Conservation (phyloP, 1,140 invertebrate genomes). For the Drosophila nigromelanica region DNA sequence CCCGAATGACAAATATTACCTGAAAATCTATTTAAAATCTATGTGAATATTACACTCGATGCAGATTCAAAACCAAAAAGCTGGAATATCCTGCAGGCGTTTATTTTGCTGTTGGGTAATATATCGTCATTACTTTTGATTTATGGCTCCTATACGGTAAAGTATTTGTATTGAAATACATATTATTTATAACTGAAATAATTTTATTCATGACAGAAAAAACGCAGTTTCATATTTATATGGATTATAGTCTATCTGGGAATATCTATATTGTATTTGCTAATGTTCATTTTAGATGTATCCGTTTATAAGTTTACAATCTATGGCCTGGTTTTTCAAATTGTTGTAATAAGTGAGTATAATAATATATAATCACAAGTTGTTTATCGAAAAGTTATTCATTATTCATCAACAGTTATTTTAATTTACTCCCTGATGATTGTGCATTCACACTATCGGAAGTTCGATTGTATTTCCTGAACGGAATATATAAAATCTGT, state of each 20-base stretch:
- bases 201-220: slow-evolving; percentile 13
- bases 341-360: neutral
- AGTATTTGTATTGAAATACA: neutral
- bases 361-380: no score
- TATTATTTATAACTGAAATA: neutral
- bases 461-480: slow-evolving; percentile 1
- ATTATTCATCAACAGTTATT: slow-evolving; percentile 7
- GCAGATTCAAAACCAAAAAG: neutral
- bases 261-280: slow-evolving; percentile 18
- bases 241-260: slow-evolving; percentile 35
- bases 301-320: neutral
- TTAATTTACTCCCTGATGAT: slow-evolving; percentile 34
- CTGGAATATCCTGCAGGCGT: slow-evolving; percentile 36
- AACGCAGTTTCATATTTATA: slow-evolving; percentile 23
- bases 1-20: neutral
- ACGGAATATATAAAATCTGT: no score
- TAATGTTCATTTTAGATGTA: slow-evolving; percentile 15
- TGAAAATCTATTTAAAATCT: neutral
- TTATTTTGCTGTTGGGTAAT: slow-evolving; percentile 13
- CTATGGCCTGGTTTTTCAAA: slow-evolving; percentile 12
- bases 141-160: slow-evolving; percentile 47
- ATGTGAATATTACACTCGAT: no score
- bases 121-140: slow-evolving; percentile 23
- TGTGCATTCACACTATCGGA: slow-evolving; percentile 19
- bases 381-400: no score